Conservation (phyloP, 2,113 vertebrate species). For the Oreochromis spilurus region DNA sequence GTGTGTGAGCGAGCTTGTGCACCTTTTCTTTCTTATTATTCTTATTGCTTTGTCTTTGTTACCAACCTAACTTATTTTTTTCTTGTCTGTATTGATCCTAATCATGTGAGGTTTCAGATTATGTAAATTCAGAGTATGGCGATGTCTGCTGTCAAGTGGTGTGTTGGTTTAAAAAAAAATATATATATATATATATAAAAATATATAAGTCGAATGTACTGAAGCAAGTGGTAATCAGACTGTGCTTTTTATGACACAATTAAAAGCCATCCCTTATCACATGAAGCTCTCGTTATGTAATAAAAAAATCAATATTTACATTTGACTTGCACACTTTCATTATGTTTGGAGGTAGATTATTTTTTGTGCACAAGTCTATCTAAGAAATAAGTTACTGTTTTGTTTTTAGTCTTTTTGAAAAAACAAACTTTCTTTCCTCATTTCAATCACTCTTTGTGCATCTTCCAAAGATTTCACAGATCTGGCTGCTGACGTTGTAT, state of each 20-base stretch:
- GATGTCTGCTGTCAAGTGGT: background rate
- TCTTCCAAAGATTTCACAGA: constrained; percentile 58
- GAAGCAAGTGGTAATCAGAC: constrained; percentile 23
- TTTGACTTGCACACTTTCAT: constrained; percentile 25
- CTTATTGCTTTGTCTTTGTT: background rate
- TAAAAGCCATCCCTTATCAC: constrained; percentile 63
- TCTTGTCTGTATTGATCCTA: background rate
- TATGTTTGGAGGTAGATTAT: background rate
- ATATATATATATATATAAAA: background rate
- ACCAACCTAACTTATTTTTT: constrained; percentile 6
- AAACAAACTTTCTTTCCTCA: background rate
- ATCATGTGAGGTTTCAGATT: background rate
- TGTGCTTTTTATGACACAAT: constrained; percentile 64
- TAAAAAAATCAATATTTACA: constrained; percentile 72
- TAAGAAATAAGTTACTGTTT: background rate
- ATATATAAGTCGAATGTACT: constrained; percentile 30
- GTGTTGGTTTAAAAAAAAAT: background rate
- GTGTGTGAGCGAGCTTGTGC: background rate
- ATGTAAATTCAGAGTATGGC: background rate
- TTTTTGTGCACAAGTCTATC: constrained; percentile 34
- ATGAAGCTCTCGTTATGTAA: constrained; percentile 57
- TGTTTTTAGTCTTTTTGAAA: background rate
- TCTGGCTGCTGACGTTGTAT: constrained; percentile 48
- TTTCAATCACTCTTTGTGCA: constrained; percentile 5
- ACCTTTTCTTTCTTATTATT: background rate